These are phyloP conservation scores for Heliocidaris erythrogramma DNA, from an alignment of 35 echinoderm and acorn worm species.

Conservation along the genomic window DNA sequence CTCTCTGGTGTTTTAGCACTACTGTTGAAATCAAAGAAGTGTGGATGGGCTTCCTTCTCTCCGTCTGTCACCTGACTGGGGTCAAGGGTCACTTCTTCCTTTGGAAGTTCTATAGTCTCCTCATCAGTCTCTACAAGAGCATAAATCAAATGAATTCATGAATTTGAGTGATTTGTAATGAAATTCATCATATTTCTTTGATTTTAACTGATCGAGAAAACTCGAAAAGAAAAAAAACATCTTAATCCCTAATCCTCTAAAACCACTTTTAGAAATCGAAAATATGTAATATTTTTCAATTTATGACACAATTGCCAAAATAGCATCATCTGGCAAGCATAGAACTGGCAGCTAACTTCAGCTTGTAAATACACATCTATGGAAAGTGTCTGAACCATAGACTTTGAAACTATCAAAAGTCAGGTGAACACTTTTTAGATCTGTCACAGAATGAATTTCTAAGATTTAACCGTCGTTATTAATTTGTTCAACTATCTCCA, in stretches of 20 bases:
- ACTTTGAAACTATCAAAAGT: too few species aligned
- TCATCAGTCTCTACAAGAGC: background rate
- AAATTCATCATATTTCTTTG: background rate
- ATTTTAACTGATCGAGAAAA: background rate
- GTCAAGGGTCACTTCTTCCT: conserved; percentile 42
- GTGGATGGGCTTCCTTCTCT: conserved; percentile 46
- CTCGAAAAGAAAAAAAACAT: background rate
- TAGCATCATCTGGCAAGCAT: too few species aligned
- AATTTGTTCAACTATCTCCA: background rate
- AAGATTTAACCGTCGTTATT: background rate
- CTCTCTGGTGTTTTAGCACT: conserved; percentile 57
- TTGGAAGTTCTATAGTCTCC: background rate
- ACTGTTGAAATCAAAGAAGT: conserved; percentile 54
- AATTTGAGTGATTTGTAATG: background rate
- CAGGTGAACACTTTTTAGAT: too few species aligned
- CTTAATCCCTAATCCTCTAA: too few species aligned
- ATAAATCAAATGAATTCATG: background rate
- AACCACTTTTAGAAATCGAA: too few species aligned
- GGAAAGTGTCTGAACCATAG: too few species aligned
- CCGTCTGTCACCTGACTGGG: background rate
- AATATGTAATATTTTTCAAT: too few species aligned
- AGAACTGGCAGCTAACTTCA: too few species aligned
- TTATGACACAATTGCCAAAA: too few species aligned
- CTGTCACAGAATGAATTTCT: background rate
- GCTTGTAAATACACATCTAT: too few species aligned